Evolutionary conservation across 2,113 vertebrate species (phyloP).

Genomic region (Stigmatopora argus): DNA sequence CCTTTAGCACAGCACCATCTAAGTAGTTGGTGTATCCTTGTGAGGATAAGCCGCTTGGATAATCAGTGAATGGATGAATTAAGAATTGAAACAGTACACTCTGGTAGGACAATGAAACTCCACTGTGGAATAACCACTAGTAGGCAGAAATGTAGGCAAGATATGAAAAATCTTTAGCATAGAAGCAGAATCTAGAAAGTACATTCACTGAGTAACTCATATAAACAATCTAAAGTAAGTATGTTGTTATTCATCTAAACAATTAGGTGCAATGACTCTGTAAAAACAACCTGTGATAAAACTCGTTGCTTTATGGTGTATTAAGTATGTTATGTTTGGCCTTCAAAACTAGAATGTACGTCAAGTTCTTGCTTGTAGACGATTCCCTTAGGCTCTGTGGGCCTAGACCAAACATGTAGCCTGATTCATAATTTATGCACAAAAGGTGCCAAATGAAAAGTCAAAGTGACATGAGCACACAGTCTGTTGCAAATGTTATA

Average conservation of each 20-base stretch:
- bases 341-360: constrained; percentile 7
- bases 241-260: not conserved
- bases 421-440: constrained; percentile 5
- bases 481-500: constrained; percentile 9
- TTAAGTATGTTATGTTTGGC: constrained; percentile 5
- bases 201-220: not conserved
- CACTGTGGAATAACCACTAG: not conserved
- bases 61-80: too few species aligned
- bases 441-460: constrained; percentile 10
- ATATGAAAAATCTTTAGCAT: not conserved
- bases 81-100: not conserved
- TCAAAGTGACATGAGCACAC: not conserved
- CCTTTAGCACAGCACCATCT: too few species aligned
- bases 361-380: constrained; percentile 6
- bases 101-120: not conserved
- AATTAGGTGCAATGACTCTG: constrained; percentile 1
- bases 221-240: not conserved
- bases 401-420: constrained; percentile 1
- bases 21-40: too few species aligned
- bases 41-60: too few species aligned
- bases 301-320: not conserved
- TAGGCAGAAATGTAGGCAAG: not conserved
- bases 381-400: constrained; percentile 1
- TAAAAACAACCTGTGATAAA: constrained; percentile 4
- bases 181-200: not conserved